Evolutionary conservation across 2,797 vertebrate genomes (phyloP).

Genomic region (Peromyscus attwateri): DNA sequence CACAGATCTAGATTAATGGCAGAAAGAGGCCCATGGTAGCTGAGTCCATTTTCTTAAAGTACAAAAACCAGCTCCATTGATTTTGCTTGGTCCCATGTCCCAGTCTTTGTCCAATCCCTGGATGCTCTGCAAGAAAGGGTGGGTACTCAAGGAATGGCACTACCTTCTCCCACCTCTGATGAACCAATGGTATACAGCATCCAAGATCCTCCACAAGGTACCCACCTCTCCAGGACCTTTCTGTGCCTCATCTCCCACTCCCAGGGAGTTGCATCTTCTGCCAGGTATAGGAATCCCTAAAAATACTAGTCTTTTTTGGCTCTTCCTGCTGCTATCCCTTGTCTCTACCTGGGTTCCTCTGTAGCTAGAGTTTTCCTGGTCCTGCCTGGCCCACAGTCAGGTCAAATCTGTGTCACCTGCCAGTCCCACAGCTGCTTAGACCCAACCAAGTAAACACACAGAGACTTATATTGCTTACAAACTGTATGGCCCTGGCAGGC

Average conservation of each 20-base stretch:
- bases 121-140: constrained; percentile 5
- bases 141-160: not conserved
- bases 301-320: not conserved
- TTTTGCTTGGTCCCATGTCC: constrained; percentile 68
- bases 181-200: not conserved
- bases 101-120: constrained; percentile 51
- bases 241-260: not conserved
- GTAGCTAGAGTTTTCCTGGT: too few species aligned
- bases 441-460: too few species aligned
- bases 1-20: constrained; percentile 8
- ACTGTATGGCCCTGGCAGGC: too few species aligned
- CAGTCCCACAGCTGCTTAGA: too few species aligned
- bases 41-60: constrained; percentile 34
- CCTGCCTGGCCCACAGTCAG: too few species aligned
- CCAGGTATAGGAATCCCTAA: too few species aligned
- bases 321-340: not conserved
- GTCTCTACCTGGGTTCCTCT: not conserved
- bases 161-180: not conserved
- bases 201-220: constrained; percentile 25
- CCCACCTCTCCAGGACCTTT: not conserved
- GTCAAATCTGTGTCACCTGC: too few species aligned
- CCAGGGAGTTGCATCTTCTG: not conserved
- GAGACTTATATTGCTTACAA: too few species aligned
- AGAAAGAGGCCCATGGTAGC: not conserved
- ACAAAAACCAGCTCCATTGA: not conserved